Evolutionary conservation across 2,888 invertebrate species (phyloP), one percentile per base, ranked within the genome.

Genomic region (Meloe dianella): DNA sequence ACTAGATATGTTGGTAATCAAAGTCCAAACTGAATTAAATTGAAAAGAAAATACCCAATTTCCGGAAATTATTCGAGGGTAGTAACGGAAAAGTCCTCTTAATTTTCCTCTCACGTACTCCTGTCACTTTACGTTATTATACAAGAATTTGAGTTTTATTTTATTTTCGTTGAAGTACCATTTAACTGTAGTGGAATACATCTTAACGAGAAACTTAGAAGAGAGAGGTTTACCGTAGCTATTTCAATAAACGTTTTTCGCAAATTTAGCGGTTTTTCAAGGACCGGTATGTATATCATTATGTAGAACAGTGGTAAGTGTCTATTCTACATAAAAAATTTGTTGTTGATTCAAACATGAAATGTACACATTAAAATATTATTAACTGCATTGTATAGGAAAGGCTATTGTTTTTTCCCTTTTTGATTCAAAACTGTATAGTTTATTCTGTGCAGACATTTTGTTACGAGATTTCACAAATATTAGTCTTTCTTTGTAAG

Each of bases 191-290:
- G 41, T 41, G 17, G 41, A 47, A 20, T 47, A 47, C 47, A 20
- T 47, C 20, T 47, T 20, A 47, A 47, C 47, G 47, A 72, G 72
- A 68, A 71, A 71, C 68, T 67, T 68, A 64, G 64, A 61, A 62
- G 68, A 12, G 35, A 65, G 69, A 47, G 71, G 72, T 67, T 72
- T 70, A 68, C 67, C 68, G 65, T 65, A 73, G 72, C 75, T 76
- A 78, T 79, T 79, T 78, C 75, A 79, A 79, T 80, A 79, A 80
- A 78, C 79, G 80, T 80, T 79, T 77, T 9, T 20, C 74, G 80
- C 80, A 78, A 79, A 79, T 79, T 80, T 78, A 73, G 75, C 75
- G 78, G 76, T 79, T 80, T 79, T 79, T 78, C 76, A 68, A 71
- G 74, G 72, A 71, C 77, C 75, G 72, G 72, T 75, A 74, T 71